Percentiles rank a stretch among this genome's conserved stretches.
phyloP scores from a whole-genome alignment of 2,888 invertebrate genomes.

The Noctua pronuba region DNA sequence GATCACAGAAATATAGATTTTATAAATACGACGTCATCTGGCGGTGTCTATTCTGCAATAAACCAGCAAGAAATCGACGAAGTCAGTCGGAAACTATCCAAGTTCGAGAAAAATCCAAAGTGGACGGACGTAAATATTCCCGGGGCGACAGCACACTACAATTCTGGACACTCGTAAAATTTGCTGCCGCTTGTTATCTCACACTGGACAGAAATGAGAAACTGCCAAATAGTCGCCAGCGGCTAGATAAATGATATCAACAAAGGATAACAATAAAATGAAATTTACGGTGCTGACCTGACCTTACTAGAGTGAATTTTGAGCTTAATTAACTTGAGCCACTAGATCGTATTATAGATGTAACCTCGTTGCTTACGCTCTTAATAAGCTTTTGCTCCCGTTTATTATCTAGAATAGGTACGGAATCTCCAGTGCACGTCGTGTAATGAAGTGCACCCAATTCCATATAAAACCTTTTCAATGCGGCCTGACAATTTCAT shows the following conservation, averaged over 20 bases:
- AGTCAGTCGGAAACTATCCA: slow-evolving; percentile 60
- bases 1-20: slow-evolving; percentile 33
- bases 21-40: slow-evolving; percentile 29
- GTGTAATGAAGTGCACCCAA: slow-evolving; percentile 42
- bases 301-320: slow-evolving; percentile 22
- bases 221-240: slow-evolving; percentile 62
- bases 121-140: slow-evolving; percentile 68
- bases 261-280: slow-evolving; percentile 47
- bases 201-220: slow-evolving; percentile 69
- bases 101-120: slow-evolving; percentile 70
- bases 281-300: slow-evolving; percentile 15
- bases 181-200: slow-evolving; percentile 78
- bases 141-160: slow-evolving; percentile 69
- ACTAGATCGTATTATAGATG: slow-evolving; percentile 25
- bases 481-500: slow-evolving; percentile 60
- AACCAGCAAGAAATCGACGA: slow-evolving; percentile 31
- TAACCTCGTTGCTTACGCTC: slow-evolving; percentile 6
- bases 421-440: slow-evolving; percentile 26
- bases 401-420: slow-evolving; percentile 29
- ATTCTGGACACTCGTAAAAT: slow-evolving; percentile 81
- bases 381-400: slow-evolving; percentile 15
- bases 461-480: slow-evolving; percentile 54
- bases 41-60: slow-evolving; percentile 17
- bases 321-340: slow-evolving; percentile 10
- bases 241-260: slow-evolving; percentile 42